Conservation (phyloP, 2,888 invertebrate genomes). For the Caenorhabditis angaria region DNA sequence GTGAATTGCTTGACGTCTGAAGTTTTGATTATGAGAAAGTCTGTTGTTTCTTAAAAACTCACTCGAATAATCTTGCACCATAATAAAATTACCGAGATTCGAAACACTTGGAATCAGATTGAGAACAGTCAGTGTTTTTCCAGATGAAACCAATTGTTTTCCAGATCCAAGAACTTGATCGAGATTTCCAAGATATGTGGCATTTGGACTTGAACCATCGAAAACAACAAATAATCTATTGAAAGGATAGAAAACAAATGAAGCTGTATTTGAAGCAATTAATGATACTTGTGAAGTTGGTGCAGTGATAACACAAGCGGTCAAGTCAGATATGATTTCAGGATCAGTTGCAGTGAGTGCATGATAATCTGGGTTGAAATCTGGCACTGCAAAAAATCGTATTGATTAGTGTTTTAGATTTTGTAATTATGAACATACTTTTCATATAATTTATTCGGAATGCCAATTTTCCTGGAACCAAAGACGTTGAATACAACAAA, state of each 20-base stretch:
- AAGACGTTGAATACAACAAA: background rate
- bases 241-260: background rate
- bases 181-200: background rate
- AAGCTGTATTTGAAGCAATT: background rate
- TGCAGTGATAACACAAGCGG: background rate
- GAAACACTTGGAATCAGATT: no score
- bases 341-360: background rate
- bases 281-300: background rate
- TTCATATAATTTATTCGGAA: background rate
- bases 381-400: background rate
- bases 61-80: no score
- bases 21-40: background rate
- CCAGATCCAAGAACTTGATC: background rate
- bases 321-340: background rate
- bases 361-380: background rate
- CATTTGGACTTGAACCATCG: background rate
- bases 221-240: background rate
- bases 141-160: conserved; percentile 1
- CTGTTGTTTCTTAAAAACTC: background rate
- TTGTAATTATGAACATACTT: background rate
- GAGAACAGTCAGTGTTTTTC: no score
- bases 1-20: background rate
- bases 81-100: no score
- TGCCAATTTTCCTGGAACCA: background rate
- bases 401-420: background rate